Conservation (phyloP, 1,140 invertebrate species). For the Drosophila repleta region DNA sequence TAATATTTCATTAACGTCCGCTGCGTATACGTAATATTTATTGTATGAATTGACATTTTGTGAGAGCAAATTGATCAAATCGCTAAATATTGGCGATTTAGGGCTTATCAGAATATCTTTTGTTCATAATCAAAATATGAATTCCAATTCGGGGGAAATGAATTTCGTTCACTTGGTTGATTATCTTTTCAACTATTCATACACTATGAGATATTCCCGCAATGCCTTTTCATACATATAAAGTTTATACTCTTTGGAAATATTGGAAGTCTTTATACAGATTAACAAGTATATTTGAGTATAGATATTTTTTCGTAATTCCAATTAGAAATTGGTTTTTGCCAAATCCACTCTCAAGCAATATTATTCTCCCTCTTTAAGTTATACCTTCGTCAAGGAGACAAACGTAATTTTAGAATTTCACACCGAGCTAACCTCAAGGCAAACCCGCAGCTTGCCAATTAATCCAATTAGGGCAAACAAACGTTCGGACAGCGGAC, state of each 20-base stretch:
- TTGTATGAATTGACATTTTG: constrained; percentile 22
- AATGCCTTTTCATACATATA: no score
- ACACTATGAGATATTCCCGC: no score
- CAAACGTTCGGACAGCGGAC: constrained; percentile 8
- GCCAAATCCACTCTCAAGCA: background rate
- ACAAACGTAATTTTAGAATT: constrained; percentile 8
- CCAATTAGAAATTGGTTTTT: no score
- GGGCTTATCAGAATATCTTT: constrained; percentile 11
- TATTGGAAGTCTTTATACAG: no score
- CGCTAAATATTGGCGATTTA: constrained; percentile 24
- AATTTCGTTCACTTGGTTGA: background rate
- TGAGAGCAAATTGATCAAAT: constrained; percentile 16
- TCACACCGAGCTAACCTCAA: constrained; percentile 36
- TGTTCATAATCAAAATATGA: constrained; percentile 7
- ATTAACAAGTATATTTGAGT: no score
- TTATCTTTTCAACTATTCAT: background rate
- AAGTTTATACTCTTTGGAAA: no score
- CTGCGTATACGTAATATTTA: constrained; percentile 48
- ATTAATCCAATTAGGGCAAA: constrained; percentile 53
- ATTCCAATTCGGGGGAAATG: background rate
- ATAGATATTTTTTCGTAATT: no score
- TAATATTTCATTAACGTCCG: constrained; percentile 2
- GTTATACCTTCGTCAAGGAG: background rate
- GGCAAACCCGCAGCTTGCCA: constrained; percentile 31
- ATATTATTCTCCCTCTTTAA: background rate